Evolutionary conservation across 1,140 invertebrate genomes (phyloP), one percentile per base, ranked within the genome.

Genomic region (Ostrea edulis): DNA sequence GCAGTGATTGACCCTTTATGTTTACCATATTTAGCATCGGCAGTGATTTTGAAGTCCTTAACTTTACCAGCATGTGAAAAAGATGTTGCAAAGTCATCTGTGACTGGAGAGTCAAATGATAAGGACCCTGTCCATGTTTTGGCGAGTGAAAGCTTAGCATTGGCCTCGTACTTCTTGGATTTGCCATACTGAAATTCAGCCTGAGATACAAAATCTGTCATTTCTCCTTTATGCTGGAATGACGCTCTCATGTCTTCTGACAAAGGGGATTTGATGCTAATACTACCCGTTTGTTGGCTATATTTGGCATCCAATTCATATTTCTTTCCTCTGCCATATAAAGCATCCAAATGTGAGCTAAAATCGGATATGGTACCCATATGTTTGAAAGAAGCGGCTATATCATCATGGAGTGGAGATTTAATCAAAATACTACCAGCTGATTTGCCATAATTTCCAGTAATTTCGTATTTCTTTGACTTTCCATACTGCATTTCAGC

Each of bases 11-110:
- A 54, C 9, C 68, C 25, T 51, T 86, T 86, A 3, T 77, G 35
- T 54, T 53, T 71, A 20, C 51, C 68, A 77, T 92, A 90, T 68
- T 84, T 68, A n/a, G 88, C 52, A 82, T 88, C 88, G 54, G 68
- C 87, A 35, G 86, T 58, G 22, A 82, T 58, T 25, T 29, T 88
- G 55, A 91, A 90, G 11, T 86, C 62, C 11, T 82, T 35, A 14
- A 65, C 7, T 22, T 85, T 22, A 8, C 86, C 85, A 11, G 52
- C 68, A 51, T 90, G 90, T 62, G 35, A 84, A 52, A 90, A 71
- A 4, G 20, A 17, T 14, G 81, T 44, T 29, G 25, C 22, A 44
- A 85, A 85, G 51, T 87, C 84, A n/a, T 83, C 90, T 14, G 17
- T 35, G 53, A 83, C 8, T 84, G 84, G 84, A 7, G 89, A 84